These are phyloP conservation scores for Oxystoma pomonae DNA, from an alignment of 2,888 invertebrate species.

Conservation along the genomic window DNA sequence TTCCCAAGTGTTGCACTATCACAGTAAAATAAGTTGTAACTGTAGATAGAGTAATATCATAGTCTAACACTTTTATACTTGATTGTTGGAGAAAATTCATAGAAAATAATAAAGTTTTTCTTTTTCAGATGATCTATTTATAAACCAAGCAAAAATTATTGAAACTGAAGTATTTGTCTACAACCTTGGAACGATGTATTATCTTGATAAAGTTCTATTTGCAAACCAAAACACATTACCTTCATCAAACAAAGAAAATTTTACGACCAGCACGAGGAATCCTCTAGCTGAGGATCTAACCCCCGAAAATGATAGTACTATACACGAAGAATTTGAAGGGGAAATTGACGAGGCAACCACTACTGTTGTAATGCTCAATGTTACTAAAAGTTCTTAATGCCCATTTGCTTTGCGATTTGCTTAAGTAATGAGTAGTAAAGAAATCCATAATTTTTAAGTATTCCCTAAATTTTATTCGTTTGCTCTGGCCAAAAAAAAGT, in stretches of 20 bases:
- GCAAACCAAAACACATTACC: not conserved
- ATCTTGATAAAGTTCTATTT: conserved; percentile 55
- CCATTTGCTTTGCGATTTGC: too few species aligned
- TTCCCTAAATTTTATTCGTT: too few species aligned
- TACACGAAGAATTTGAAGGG: not conserved
- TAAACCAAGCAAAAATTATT: conserved; percentile 56
- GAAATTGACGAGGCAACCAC: not conserved
- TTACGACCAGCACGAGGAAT: not conserved
- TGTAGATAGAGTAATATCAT: too few species aligned
- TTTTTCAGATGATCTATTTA: conserved; percentile 49
- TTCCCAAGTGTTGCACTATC: too few species aligned
- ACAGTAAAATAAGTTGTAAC: too few species aligned
- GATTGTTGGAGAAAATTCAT: too few species aligned
- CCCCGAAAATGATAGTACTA: not conserved
- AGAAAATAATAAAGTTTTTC: too few species aligned
- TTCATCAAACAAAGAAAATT: not conserved
- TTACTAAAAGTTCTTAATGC: not conserved
- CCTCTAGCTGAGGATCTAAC: not conserved
- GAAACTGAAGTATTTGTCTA: conserved; percentile 62
- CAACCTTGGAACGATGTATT: conserved; percentile 62
- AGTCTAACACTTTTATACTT: too few species aligned
- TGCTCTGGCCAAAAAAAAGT: too few species aligned
- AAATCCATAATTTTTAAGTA: too few species aligned
- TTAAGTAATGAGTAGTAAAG: too few species aligned
- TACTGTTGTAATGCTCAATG: not conserved